These are phyloP conservation scores for Macrochelys suwanniensis DNA, from an alignment of 2,797 vertebrate species.

Conservation along the genomic window DNA sequence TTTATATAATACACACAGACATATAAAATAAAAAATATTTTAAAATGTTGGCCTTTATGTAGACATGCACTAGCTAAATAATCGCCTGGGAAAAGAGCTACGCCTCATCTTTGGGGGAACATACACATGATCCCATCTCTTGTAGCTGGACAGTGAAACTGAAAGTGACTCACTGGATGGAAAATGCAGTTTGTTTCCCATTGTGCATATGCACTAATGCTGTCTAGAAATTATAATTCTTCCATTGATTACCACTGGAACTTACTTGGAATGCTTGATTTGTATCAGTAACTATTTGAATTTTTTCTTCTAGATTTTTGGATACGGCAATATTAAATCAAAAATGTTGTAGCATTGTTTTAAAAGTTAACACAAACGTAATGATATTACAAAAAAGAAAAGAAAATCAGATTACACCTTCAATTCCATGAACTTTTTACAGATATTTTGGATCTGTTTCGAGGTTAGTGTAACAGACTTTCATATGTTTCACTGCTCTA, in stretches of 20 bases:
- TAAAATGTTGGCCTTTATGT: background rate
- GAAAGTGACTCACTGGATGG: background rate
- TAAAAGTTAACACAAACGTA: background rate
- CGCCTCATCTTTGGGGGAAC: background rate
- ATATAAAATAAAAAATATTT: background rate
- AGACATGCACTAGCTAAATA: background rate
- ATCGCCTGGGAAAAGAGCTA: background rate
- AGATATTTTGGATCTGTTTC: slow-evolving; percentile 51
- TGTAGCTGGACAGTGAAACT: background rate
- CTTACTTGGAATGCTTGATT: background rate
- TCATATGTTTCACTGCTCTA: slow-evolving; percentile 49
- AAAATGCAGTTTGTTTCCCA: slow-evolving; percentile 14
- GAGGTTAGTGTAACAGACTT: slow-evolving; percentile 52
- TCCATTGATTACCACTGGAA: slow-evolving; percentile 4
- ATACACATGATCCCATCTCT: background rate
- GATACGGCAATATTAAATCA: background rate
- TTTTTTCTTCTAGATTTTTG: background rate
- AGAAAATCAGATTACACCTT: slow-evolving; percentile 27
- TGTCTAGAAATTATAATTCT: slow-evolving; percentile 4
- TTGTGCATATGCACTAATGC: background rate
- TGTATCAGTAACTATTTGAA: background rate
- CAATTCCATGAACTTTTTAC: slow-evolving; percentile 24
- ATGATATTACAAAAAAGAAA: slow-evolving; percentile 12
- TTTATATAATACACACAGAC: background rate
- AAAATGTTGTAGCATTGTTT: background rate